Base-by-base conservation (phyloP, 53 echinoderm and acorn worm genomes). In the Henricia sp. region DNA sequence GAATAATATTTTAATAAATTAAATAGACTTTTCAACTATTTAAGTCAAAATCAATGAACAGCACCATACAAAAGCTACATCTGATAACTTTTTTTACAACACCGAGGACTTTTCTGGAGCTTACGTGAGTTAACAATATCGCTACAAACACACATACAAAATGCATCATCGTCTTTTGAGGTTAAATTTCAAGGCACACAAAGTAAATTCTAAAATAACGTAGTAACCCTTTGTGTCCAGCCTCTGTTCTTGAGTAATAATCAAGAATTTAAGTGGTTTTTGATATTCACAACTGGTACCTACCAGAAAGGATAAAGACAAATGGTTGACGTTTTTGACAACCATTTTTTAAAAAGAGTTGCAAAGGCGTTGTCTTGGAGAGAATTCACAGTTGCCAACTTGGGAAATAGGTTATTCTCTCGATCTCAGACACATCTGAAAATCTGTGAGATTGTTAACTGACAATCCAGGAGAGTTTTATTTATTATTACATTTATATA, bases 131-230 rank as follows among this genome's bases (percentile, higher is more conserved):
- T 19, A 76, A 58, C 76, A 41, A 57, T 38, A 52, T 24, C 26
- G 29, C 56, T 56, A 74, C 59, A 76, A 29, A 55, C 13, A 55
- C n/a, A 26, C 24, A 39, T 42, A 24, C 59, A 76, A 41, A 76
- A 59, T 58, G 59, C 26, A 17, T 24, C 28, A 6, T 14, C 24
- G 6, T 14, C 14, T 76, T 41, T 14, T 59, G 76, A 76, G 59
- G 76, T 76, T 76, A 25, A 24, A 57, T 41, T 57, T 76, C 76
- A 76, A 76, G 76, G 76, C 76, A 76, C 76, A 76, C 76, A 58
- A 76, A 76, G 59, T 59, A 76, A 76, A 76, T 25, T 76, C 39
- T 59, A 56, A 76, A 58, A 36, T 40, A 37, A 76, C 14, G 23
- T 34, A 76, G 21, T 74, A 35, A 39, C 25, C 13, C 1, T 41